Base-by-base conservation (phyloP, 2,113 vertebrate genomes). In the Gavialis gangeticus region DNA sequence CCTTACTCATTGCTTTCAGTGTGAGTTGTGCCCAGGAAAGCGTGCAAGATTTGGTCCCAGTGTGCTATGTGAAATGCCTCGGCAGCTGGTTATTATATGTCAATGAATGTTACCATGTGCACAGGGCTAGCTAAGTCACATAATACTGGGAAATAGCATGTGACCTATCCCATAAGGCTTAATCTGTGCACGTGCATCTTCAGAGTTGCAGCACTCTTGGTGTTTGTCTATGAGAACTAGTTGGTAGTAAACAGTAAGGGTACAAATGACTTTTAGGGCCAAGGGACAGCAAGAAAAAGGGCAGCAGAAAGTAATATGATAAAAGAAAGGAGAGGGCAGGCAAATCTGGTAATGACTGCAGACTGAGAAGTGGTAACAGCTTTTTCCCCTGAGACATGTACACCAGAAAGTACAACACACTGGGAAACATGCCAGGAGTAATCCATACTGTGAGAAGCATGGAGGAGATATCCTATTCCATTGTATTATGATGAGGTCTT, bases 21-120 rank as follows among this genome's bases (percentile, higher is more conserved):
- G 1, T 13, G 59, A 28, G 24, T 57, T 30, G 17, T 71, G 75
- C 24, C 71, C 56, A 19, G 2, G 11, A 16, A 75, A 82, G 83
- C 8, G 62, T 12, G 12, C 13, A 75, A 63, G 30, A 37, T 56
- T 80, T 80, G 82, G 5, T 15, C 63, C 58, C 14, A 66, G n/a
- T 54, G 34, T 54, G 21, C 24, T 13, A 6, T n/a, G 16, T 27
- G 28, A 66, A 28, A 15, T n/a, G 12, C 75, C 59, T 54, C 55
- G 78, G 81, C 17, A 69, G 84, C 14, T 30, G 62, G 21, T 56
- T 62, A 11, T 56, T n/a, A 5, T 1, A 18, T n/a, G 28, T 0
- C 0, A 34, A 16, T 10, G 56, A 64, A 71, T 0, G 1, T 62
- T 62, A 25, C 16, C 60, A 62, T 10, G 24, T 19, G 21, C 10